Conservation (phyloP, 2,797 vertebrate genomes). For the Peromyscus nudipes region DNA sequence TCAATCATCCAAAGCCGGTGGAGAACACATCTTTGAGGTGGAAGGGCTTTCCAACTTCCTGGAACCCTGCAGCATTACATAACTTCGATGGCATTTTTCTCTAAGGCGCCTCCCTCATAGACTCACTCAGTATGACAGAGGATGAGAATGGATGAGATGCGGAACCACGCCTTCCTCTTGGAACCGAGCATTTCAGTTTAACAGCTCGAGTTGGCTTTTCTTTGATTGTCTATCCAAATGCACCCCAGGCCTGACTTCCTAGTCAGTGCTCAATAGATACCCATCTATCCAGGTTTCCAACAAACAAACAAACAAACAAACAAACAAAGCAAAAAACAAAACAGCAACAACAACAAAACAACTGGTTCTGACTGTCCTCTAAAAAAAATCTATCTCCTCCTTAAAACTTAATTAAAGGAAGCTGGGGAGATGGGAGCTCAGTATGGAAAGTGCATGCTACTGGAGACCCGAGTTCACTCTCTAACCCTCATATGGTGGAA, state of each 20-base stretch:
- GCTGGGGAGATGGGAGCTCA: neutral
- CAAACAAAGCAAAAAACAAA: neutral
- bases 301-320: neutral
- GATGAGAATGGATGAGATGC: slow-evolving; percentile 14
- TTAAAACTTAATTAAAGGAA: slow-evolving; percentile 25
- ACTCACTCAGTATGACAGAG: neutral
- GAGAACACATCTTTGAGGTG: neutral
- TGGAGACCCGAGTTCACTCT: neutral
- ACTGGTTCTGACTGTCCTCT: neutral
- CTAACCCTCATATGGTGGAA: neutral
- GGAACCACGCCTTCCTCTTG: slow-evolving; percentile 9
- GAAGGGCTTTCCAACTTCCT: neutral
- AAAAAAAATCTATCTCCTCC: neutral
- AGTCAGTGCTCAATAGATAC: neutral
- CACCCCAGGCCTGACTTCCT: neutral
- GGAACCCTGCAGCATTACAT: neutral
- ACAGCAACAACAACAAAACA: neutral
- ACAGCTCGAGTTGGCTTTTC: neutral
- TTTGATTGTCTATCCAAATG: neutral
- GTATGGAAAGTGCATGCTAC: neutral
- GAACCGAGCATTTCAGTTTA: neutral
- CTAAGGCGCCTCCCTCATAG: neutral
- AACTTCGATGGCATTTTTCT: neutral
- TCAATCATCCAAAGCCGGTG: slow-evolving; percentile 7
- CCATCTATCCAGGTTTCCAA: neutral